Evolutionary conservation across 2,113 vertebrate genomes (phyloP).

Genomic region (Mormoops blainvillei): DNA sequence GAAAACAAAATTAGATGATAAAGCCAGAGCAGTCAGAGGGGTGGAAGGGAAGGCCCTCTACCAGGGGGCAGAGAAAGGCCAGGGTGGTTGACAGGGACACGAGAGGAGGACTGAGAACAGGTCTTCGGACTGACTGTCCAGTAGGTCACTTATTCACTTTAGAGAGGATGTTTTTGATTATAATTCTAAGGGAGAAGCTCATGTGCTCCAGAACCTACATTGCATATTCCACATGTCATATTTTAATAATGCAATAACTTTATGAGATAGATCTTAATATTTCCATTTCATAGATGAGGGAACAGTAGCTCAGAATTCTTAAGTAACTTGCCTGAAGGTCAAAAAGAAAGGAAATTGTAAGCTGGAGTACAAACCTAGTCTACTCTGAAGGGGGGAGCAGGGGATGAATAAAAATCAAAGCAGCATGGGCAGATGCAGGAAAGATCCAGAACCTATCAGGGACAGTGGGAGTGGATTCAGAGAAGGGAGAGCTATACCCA

Average conservation of each 20-base stretch:
- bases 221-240: background rate
- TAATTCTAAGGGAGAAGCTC: background rate
- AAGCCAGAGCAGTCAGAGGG: background rate
- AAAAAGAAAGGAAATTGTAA: background rate
- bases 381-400: background rate
- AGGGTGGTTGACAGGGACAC: background rate
- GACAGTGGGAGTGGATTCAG: background rate
- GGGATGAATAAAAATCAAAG: background rate
- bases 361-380: background rate
- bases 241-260: background rate
- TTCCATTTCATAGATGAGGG: background rate
- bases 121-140: background rate
- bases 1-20: background rate
- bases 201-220: background rate
- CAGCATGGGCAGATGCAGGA: accelerated
- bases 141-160: background rate
- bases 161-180: background rate
- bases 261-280: background rate
- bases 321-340: background rate
- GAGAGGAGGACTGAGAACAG: background rate
- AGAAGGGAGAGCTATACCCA: background rate
- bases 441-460: background rate
- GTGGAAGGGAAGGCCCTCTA: background rate
- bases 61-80: background rate
- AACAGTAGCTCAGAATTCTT: background rate